Percentiles rank a stretch among this genome's conserved stretches.
These are phyloP conservation scores for Amblyteles armatorius DNA, from an alignment of 2,888 invertebrate species.

Conservation along the genomic window DNA sequence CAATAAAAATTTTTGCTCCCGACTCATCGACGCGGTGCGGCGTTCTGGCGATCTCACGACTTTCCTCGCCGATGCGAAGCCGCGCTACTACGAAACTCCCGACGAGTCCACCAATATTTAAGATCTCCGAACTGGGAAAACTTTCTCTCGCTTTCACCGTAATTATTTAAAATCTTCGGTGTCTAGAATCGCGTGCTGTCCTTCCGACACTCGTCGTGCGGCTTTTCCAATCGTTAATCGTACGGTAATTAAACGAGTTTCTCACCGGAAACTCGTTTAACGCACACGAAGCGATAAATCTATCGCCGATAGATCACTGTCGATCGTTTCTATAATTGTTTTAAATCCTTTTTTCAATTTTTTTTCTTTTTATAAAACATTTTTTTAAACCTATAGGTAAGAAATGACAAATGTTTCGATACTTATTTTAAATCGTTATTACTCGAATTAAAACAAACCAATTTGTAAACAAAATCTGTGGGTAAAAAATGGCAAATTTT, in stretches of 20 bases:
- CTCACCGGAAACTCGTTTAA: not conserved
- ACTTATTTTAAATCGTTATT: not conserved
- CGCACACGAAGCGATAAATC: not conserved
- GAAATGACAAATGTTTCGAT: not conserved
- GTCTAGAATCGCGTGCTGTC: slow-evolving; percentile 56
- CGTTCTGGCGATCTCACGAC: slow-evolving; percentile 43
- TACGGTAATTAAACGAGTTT: not conserved
- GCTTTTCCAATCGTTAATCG: not conserved
- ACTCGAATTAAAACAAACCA: too few species aligned
- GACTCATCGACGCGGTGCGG: not conserved
- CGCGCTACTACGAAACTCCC: slow-evolving; percentile 50
- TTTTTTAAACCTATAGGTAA: not conserved
- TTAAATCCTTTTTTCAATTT: not conserved
- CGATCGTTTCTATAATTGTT: not conserved
- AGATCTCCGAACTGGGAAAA: slow-evolving; percentile 68
- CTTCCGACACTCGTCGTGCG: slow-evolving; percentile 34
- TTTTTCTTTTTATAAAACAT: too few species aligned
- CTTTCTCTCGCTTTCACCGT: slow-evolving; percentile 81
- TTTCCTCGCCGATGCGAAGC: slow-evolving; percentile 56
- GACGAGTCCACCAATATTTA: slow-evolving; percentile 61
- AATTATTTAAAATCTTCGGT: slow-evolving; percentile 76
- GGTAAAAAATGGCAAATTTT: not conserved
- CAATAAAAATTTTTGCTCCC: not conserved
- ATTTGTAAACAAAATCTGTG: not conserved
- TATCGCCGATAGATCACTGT: not conserved